Percentiles rank a stretch among this genome's conserved stretches.
Evolutionary conservation across 2,888 invertebrate species (phyloP).

Genomic region (Tinea semifulvella): DNA sequence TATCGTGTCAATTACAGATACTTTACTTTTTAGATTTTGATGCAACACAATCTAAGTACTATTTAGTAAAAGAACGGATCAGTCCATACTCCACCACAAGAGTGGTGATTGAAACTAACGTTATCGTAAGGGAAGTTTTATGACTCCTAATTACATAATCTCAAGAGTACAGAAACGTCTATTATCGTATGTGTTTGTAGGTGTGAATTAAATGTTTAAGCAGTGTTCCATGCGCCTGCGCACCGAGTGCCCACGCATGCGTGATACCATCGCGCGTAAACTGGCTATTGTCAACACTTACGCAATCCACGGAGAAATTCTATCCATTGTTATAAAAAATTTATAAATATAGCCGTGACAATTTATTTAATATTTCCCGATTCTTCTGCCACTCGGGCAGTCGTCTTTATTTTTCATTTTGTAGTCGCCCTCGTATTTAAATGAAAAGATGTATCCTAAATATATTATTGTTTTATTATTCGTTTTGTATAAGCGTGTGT

Average conservation of each 20-base stretch:
- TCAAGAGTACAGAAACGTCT: no score
- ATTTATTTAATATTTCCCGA: constrained; percentile 18
- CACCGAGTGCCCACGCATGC: constrained; percentile 29
- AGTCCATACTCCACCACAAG: no score
- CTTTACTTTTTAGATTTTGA: no score
- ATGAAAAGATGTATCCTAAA: constrained; percentile 7
- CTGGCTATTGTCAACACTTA: constrained; percentile 31
- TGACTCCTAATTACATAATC: no score
- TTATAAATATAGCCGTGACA: constrained; percentile 21
- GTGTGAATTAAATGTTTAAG: constrained; percentile 7
- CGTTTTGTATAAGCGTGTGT: not conserved
- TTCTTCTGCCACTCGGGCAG: constrained; percentile 6
- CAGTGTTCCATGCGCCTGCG: constrained; percentile 28
- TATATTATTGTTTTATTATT: constrained; percentile 27
- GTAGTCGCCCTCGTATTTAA: not conserved
- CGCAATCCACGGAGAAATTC: constrained; percentile 33
- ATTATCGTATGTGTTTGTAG: no score
- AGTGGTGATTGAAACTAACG: no score
- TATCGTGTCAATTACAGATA: no score
- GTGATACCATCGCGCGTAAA: constrained; percentile 27
- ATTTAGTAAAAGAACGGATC: no score
- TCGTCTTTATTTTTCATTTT: not conserved
- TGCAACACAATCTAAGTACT: no score
- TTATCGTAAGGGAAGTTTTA: no score
- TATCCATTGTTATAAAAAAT: constrained; percentile 19